Evolutionary conservation across 2,888 invertebrate genomes (phyloP), one percentile per base, ranked within the genome.

Genomic region (Lingula anatina): DNA sequence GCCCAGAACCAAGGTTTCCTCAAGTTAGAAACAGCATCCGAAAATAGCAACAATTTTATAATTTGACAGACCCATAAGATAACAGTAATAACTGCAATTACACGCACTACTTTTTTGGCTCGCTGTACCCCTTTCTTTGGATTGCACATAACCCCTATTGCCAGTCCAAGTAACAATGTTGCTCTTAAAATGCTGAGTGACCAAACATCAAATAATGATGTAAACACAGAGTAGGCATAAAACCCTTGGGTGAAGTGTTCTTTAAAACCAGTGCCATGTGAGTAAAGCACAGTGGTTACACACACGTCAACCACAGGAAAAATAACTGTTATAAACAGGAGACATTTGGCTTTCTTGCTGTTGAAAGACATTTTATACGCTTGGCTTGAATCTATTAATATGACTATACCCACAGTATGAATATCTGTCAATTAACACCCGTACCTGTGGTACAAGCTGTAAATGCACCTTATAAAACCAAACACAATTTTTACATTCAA

Each of bases 131-230:
- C 50, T 35, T 55, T 49, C 15, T 38, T 12, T n/a, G 54, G 37
- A 37, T 57, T 60, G 15, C 47, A 47, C 5, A 61, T 18, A 15
- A 62, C 44, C 15, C 61, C 59, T 3, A 62, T 1, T 3, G 57
- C 28, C 20, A 56, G 51, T 5, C 64, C 65, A 24, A 59, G 12
- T 5, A 59, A 44, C 39, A 65, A 44, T 42, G 55, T 53, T 9
- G 45, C 40, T 23, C 68, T 45, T 5, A 62, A 31, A 23, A 65
- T 5, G 18, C 55, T 49, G 23, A 62, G 47, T 18, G 51, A 43
- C 65, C 66, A 68, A 35, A 67, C 36, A 41, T 69, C 68, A 49
- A 65, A 55, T 35, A 62, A 42, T 2, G 67, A 66, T 2, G 37
- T 44, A 3, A 47, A 37, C 39, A 61, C 54, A 18, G 36, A 38